Evolutionary conservation across 1,140 invertebrate species (phyloP), one percentile per base, ranked within the genome.

Genomic region (Cecropterus lyciades): DNA sequence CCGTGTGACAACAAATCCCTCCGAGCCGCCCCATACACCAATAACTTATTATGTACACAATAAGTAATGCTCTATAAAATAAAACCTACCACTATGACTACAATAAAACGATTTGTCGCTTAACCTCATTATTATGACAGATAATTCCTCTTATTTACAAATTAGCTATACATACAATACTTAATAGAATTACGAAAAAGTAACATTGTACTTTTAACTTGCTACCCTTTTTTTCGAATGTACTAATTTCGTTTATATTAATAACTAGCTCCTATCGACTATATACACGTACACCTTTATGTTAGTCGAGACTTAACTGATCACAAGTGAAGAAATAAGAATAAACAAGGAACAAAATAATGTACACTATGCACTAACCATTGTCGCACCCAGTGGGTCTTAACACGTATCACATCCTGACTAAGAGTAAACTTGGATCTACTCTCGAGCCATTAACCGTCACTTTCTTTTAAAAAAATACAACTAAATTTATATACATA

Each of bases 101-200:
- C 75, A 84, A 87, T 89, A 88, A 86, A 91, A 89, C 85, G 82
- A 89, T 89, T 91, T 91, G 81, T 89, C 85, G 81, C 85, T 87
- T 87, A 89, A 86, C 80, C 77, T 82, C 75, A 84, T 88, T 89
- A 91, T 91, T 87, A 89, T 90, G 87, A 90, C 87, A 91, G 79
- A 88, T 91, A 89, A 82, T 90, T 85, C 72, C 84, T 91, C 89
- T 91, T 91, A 91, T 91, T 82, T 91, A 91, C 89, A 89, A 83
- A 79, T 89, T 84, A 69, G 73, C 86, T 91, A 89, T 91, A 91
- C 89, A 91, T 91, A 91, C 89, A 91, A 85, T 87, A 88, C 84
- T 82, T 70, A 75, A 82, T 85, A 86, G 81, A 87, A 86, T 82
- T 84, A 85, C 72, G 79, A 85, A 84, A 87, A 89, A 85, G 87